Evolutionary conservation across 2,888 invertebrate genomes (phyloP), one percentile per base, ranked within the genome.

Genomic region (Thelaira solivaga): DNA sequence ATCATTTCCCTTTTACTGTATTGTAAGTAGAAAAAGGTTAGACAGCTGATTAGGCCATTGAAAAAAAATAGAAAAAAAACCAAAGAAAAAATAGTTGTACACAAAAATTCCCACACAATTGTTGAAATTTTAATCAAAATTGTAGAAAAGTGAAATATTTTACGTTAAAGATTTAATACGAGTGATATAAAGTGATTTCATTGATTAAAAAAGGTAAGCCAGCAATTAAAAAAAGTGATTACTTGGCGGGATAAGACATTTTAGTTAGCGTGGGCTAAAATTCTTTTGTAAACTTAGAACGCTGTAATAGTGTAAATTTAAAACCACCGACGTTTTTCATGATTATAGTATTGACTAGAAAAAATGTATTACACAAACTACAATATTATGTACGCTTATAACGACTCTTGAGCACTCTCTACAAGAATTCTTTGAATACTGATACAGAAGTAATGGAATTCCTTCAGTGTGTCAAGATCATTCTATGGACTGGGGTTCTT

Each of bases 31-130:
- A 41, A 43, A 45, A 34, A 36, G 47, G 18, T 10, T 20, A 31
- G 43, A 67, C 68, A 68, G 75, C 68, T 68, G 61, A 62, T 13
- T 13, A 39, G 16, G 4, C 26, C 4, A 6, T 29, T 31, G 11
- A 0, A 26, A 59, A 18, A 36, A 41, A 55, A 26, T 45, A 34
- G 7, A 55, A 22, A 16, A 16, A 64, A 64, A 72, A 62, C 10
- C 18, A 31, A 57, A 39, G 57, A 18, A 22, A 57, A 75, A 75
- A 62, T 68, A 61, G 68, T 49, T 75, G 75, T 69, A 75, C 75
- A 75, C 62, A 75, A 69, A 75, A 75, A 68, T 75, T 75, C 75
- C 53, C 75, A 75, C 53, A 55, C 39, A 62, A 18, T 31, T 55
- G 24, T 43, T 68, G 61, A 68, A 59, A 36, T 36, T 53, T 59